Conservation (phyloP, 1,140 invertebrate genomes). For the Bombus cullumanus region DNA sequence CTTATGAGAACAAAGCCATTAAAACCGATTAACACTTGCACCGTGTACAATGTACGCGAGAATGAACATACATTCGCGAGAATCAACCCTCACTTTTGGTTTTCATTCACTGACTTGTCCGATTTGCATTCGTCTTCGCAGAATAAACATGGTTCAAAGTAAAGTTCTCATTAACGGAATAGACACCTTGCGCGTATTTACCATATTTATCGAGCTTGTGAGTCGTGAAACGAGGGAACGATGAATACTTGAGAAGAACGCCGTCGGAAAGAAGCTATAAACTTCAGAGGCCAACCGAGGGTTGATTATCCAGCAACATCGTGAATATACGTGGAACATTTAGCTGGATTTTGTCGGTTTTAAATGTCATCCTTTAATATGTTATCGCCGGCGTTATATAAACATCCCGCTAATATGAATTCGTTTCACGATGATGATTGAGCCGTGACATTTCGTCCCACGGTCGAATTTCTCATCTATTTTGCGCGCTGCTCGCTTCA, state of each 20-base stretch:
- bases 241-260: not conserved
- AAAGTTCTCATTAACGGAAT: not conserved
- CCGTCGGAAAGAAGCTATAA: not conserved
- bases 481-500: not conserved
- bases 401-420: slow-evolving; percentile 4
- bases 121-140: not conserved
- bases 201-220: not conserved
- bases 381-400: not conserved
- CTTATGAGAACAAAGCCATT: not conserved
- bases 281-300: not conserved
- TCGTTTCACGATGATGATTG: not conserved
- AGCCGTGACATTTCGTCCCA: not conserved
- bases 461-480: not conserved
- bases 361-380: slow-evolving; percentile 20
- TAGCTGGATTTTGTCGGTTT: not conserved
- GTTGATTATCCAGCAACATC: not conserved
- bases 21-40: not conserved
- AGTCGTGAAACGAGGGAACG: not conserved
- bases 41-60: not conserved
- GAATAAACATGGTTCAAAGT: not conserved
- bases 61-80: not conserved
- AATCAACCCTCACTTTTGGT: not conserved
- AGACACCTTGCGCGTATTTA: not conserved
- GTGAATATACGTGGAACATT: not conserved
- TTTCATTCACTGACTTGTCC: too few relatives aligned